These are phyloP conservation scores for Polydrusus cervinus DNA, from an alignment of 2,888 invertebrate species.

Conservation along the genomic window DNA sequence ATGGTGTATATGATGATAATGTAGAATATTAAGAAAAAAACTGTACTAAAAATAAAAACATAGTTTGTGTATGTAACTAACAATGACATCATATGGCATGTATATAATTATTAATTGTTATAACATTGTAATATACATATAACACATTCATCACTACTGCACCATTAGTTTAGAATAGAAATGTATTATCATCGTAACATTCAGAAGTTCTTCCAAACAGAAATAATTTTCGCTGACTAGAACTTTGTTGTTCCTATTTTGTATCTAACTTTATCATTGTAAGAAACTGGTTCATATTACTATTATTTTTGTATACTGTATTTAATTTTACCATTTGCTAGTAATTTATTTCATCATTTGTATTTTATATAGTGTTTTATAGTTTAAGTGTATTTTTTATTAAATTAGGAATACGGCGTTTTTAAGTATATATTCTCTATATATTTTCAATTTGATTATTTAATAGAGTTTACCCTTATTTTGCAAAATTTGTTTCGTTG, in stretches of 20 bases:
- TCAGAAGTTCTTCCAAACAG: too few relatives aligned
- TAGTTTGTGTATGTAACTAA: constrained; percentile 16
- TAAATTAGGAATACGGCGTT: too few relatives aligned
- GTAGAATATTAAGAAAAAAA: constrained; percentile 57
- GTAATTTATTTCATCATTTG: too few relatives aligned
- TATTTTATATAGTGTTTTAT: too few relatives aligned
- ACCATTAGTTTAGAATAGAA: neutral
- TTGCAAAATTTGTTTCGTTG: too few relatives aligned
- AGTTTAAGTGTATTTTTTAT: too few relatives aligned
- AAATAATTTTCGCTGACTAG: too few relatives aligned
- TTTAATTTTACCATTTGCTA: neutral
- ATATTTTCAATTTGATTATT: too few relatives aligned
- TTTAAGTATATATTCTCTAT: too few relatives aligned
- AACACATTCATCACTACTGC: constrained; percentile 18
- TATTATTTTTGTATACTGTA: neutral
- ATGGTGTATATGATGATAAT: constrained; percentile 55
- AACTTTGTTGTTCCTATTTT: too few relatives aligned
- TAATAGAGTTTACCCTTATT: too few relatives aligned
- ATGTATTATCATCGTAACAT: too few relatives aligned
- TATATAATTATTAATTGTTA: constrained; percentile 4
- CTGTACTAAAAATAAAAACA: constrained; percentile 31
- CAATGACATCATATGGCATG: constrained; percentile 6
- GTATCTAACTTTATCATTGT: neutral
- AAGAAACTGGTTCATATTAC: neutral
- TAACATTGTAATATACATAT: constrained; percentile 15